Conservation (phyloP, 2,888 invertebrate species). For the Chloroclysta siterata region DNA sequence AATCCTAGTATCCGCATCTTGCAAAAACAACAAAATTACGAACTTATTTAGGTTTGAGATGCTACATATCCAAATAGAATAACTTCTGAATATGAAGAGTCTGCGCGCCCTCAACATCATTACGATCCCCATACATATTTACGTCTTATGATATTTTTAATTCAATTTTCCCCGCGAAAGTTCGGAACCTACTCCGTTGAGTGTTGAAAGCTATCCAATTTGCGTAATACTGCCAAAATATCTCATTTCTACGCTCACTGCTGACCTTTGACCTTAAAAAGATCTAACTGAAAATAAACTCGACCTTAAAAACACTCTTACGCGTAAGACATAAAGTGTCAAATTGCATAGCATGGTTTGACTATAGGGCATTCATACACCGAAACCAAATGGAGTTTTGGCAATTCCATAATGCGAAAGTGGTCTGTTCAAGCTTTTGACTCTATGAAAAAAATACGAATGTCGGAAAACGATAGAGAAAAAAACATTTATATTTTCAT, state of each 20-base stretch:
- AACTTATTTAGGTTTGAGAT: neutral
- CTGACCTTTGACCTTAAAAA: constrained; percentile 51
- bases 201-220: constrained; percentile 86
- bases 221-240: constrained; percentile 86
- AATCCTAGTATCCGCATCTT: too few species aligned
- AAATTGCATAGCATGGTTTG: constrained; percentile 36
- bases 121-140: constrained; percentile 79
- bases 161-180: constrained; percentile 84
- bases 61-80: constrained; percentile 50
- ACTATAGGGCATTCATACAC: constrained; percentile 55
- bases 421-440: constrained; percentile 85
- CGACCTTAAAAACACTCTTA: constrained; percentile 46
- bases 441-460: constrained; percentile 83
- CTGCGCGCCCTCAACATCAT: constrained; percentile 68
- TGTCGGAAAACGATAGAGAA: constrained; percentile 83
- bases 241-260: constrained; percentile 85
- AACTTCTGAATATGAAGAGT: constrained; percentile 54
- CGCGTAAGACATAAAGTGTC: constrained; percentile 40
- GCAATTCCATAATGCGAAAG: constrained; percentile 85
- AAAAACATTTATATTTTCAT: constrained; percentile 84
- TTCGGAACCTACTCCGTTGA: constrained; percentile 84
- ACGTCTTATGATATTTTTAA: constrained; percentile 84
- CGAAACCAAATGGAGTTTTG: constrained; percentile 77
- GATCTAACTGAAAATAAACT: constrained; percentile 47
- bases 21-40: neutral